Conservation (phyloP, 2,113 vertebrate genomes). For the Phalacrocorax brasilianus region DNA sequence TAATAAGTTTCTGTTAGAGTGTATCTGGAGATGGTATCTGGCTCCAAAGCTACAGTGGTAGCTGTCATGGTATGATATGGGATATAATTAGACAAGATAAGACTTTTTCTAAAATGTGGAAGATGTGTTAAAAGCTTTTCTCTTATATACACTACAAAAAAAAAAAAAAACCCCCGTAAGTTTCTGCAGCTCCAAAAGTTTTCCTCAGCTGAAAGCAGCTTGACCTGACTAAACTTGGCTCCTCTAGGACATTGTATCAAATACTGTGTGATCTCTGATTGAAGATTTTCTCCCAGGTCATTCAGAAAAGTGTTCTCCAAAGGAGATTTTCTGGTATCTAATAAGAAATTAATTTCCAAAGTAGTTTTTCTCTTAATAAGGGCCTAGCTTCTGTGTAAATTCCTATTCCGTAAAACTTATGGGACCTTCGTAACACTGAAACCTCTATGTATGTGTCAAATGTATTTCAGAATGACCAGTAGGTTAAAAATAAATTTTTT, state of each 20-base stretch:
- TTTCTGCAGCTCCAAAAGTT: not conserved
- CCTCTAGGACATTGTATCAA: not conserved
- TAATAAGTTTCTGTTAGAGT: not conserved
- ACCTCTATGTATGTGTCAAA: not conserved
- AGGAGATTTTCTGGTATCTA: not conserved
- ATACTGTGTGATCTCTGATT: not conserved
- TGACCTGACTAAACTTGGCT: not conserved
- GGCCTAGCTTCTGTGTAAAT: not conserved
- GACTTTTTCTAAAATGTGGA: not conserved
- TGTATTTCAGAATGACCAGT: not conserved
- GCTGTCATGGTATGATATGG: not conserved
- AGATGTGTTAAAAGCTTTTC: not conserved
- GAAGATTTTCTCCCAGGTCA: not conserved
- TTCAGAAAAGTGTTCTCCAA: not conserved
- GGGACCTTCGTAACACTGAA: not conserved
- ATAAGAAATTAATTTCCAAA: not conserved
- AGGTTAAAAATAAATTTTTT: not conserved
- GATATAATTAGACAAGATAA: not conserved
- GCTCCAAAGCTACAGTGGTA: not conserved
- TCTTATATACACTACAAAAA: not conserved
- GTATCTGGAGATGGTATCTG: not conserved
- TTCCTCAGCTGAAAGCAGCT: not conserved
- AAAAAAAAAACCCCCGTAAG: fast-evolving
- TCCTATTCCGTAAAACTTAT: not conserved
- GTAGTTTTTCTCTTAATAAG: not conserved